Percentiles rank a stretch among this genome's conserved stretches.
These are phyloP conservation scores for Nematopogon swammerdamellus DNA, from an alignment of 2,888 invertebrate species.

Conservation along the genomic window DNA sequence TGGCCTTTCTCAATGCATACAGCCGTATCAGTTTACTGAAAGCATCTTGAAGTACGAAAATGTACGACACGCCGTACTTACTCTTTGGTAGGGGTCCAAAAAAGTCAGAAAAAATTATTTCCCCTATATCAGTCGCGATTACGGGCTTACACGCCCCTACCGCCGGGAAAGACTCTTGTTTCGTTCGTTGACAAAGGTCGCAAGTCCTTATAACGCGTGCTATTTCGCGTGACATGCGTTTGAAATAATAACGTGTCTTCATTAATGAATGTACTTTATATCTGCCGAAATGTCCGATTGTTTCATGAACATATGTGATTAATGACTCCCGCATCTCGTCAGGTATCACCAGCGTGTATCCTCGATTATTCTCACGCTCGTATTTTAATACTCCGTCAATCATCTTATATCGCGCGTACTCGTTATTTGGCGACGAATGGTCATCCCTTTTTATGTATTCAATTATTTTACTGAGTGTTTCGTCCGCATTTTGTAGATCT, in stretches of 20 bases:
- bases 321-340: too few relatives aligned
- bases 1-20: neutral
- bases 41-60: neutral
- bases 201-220: slow-evolving; percentile 4
- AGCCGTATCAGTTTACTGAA: neutral
- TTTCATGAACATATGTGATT: neutral
- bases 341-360: neutral
- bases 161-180: slow-evolving; percentile 3
- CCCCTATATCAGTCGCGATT: neutral
- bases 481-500: too few relatives aligned
- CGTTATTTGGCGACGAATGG: too few relatives aligned
- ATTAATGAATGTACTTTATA: too few relatives aligned
- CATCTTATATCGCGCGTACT: too few relatives aligned
- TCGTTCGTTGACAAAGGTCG: slow-evolving; percentile 6
- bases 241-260: too few relatives aligned
- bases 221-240: slow-evolving; percentile 1
- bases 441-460: too few relatives aligned
- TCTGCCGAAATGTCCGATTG: slow-evolving; percentile 7
- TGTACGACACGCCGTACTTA: neutral
- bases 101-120: neutral
- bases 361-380: too few relatives aligned
- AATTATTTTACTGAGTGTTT: too few relatives aligned
- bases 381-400: too few relatives aligned
- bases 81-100: neutral
- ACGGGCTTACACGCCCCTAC: neutral